Conservation (phyloP, 2,888 invertebrate genomes). For the Griposia aprilina region DNA sequence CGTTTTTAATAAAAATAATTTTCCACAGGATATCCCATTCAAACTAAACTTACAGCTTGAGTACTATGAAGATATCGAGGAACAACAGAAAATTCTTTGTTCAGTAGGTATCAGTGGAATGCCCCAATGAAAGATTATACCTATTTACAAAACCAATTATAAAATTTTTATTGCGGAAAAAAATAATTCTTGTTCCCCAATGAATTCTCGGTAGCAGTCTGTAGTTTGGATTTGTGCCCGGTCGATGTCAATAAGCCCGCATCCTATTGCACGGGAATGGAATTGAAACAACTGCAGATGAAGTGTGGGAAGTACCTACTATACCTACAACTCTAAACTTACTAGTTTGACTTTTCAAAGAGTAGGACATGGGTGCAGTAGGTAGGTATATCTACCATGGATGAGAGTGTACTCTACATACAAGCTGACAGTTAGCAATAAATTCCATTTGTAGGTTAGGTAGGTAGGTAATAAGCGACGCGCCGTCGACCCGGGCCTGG, state of each 20-base stretch:
- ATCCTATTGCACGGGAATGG: not conserved
- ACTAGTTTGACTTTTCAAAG: not conserved
- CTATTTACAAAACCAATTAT: too few species aligned
- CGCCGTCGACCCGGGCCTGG: too few species aligned
- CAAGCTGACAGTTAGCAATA: not conserved
- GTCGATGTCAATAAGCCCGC: constrained; percentile 4
- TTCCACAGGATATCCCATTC: too few species aligned
- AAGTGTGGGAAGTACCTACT: not conserved
- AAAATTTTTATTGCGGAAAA: too few species aligned
- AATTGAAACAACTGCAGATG: not conserved
- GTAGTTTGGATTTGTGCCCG: not conserved
- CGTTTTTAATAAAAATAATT: too few species aligned
- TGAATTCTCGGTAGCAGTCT: not conserved
- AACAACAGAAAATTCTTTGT: too few species aligned
- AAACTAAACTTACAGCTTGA: too few species aligned
- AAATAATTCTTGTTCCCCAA: not conserved
- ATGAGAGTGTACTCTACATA: not conserved
- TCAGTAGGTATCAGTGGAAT: too few species aligned
- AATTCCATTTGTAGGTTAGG: not conserved
- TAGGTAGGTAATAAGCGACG: too few species aligned
- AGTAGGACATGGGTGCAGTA: not conserved
- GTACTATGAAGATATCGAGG: too few species aligned
- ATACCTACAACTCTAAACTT: too few species aligned
- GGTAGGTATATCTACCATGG: not conserved
- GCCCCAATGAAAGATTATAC: too few species aligned